Conservation (phyloP, 2,888 invertebrate genomes). For the Drosophila hamatofila region DNA sequence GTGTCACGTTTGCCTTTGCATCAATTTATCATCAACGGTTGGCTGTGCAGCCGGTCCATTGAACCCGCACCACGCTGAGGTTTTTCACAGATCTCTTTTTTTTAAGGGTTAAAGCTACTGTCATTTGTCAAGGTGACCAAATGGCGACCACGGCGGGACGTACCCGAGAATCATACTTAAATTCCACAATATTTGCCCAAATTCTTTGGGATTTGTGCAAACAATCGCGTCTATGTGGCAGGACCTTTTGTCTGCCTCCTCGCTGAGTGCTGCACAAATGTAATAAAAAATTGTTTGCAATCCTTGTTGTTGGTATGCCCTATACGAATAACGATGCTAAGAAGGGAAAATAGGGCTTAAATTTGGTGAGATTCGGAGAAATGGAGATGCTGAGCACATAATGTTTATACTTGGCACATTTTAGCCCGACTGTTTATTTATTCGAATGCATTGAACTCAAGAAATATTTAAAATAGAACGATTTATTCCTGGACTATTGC, state of each 20-base stretch:
- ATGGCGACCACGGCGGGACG: conserved; percentile 8
- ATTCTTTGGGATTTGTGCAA: conserved; percentile 53
- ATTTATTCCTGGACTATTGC: not conserved
- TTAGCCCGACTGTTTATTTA: not conserved
- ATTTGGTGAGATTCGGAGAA: not conserved
- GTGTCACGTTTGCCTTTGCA: conserved; percentile 75
- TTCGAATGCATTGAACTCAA: too few relatives aligned
- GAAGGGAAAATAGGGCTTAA: not conserved
- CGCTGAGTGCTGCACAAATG: conserved; percentile 35
- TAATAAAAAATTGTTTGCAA: conserved; percentile 48
- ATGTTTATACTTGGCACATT: not conserved
- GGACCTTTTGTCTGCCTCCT: conserved; percentile 13
- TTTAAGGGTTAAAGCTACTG: conserved; percentile 24
- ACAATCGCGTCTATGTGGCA: conserved; percentile 33
- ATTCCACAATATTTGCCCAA: conserved; percentile 60
- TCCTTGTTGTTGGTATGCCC: not conserved
- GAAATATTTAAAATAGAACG: too few relatives aligned
- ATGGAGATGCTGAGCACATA: not conserved
- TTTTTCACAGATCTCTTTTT: not conserved
- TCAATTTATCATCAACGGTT: conserved; percentile 77
- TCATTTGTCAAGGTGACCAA: conserved; percentile 52
- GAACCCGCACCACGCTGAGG: conserved; percentile 48
- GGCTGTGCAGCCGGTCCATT: conserved; percentile 55
- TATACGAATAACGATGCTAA: not conserved
- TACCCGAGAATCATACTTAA: conserved; percentile 45